Conservation (phyloP, 2,888 invertebrate genomes). For the Eristalinus aeneus region DNA sequence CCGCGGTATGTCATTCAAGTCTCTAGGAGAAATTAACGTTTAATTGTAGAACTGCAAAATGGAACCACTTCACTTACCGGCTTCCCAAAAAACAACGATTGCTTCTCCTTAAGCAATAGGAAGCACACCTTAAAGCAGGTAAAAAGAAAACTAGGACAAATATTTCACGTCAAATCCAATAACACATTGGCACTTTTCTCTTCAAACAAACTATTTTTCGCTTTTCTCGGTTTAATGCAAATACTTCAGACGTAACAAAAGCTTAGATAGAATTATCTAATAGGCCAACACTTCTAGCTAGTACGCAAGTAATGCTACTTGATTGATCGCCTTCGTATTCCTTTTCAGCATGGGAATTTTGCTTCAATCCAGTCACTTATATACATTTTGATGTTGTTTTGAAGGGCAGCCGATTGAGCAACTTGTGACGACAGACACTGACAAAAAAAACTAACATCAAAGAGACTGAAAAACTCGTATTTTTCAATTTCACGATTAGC, state of each 20-base stretch:
- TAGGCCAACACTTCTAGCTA: not conserved
- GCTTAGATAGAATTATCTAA: not conserved
- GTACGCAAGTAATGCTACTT: not conserved
- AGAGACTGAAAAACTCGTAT: not conserved
- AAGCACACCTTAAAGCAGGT: not conserved
- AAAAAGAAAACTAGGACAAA: not conserved
- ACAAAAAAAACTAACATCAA: not conserved
- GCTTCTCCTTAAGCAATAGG: not conserved
- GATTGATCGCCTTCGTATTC: not conserved
- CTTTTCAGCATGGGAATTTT: not conserved
- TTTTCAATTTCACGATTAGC: not conserved
- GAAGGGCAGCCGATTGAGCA: not conserved
- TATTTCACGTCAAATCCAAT: not conserved
- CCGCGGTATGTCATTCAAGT: not conserved
- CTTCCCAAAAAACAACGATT: not conserved
- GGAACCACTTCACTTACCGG: not conserved
- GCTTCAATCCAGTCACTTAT: not conserved
- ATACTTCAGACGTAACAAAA: not conserved
- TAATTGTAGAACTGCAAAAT: not conserved
- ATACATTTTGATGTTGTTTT: not conserved
- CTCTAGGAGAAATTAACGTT: not conserved
- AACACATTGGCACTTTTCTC: not conserved
- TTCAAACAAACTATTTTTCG: not conserved
- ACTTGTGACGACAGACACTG: not conserved
- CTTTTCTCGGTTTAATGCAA: not conserved